Conservation (phyloP, 2,888 invertebrate species). For the Macaria liturata region DNA sequence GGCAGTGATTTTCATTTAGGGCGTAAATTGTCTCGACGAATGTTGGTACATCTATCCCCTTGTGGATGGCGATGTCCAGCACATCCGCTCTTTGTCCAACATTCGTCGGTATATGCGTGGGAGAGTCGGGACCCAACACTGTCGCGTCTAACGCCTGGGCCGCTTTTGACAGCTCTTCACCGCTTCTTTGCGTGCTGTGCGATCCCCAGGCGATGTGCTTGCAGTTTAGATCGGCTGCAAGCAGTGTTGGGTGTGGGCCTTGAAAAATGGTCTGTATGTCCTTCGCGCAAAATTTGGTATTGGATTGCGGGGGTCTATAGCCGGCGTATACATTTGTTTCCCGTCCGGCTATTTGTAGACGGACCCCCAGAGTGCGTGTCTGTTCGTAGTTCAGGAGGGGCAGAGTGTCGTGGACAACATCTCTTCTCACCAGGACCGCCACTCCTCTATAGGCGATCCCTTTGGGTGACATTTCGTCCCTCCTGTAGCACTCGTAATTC, state of each 20-base stretch:
- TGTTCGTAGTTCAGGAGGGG: background rate
- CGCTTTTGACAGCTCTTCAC: no score
- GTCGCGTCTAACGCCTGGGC: no score
- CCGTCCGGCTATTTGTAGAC: background rate
- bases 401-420: background rate
- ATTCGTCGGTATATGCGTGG: no score
- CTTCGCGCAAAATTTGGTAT: background rate
- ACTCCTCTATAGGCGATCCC: conserved; percentile 3
- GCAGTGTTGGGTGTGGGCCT: background rate
- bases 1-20: background rate
- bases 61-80: background rate
- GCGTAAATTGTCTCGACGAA: background rate
- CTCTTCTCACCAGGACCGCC: background rate
- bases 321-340: background rate
- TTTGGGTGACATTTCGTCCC: conserved; percentile 22
- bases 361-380: background rate
- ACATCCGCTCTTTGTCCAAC: background rate
- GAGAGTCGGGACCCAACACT: no score
- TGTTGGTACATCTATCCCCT: background rate
- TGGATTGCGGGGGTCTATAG: background rate
- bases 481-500: background rate
- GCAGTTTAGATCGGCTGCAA: no score
- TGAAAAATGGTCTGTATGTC: background rate
- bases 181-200: no score
- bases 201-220: no score